Conservation (phyloP, 1,140 invertebrate species). For the Musca vetustissima region DNA sequence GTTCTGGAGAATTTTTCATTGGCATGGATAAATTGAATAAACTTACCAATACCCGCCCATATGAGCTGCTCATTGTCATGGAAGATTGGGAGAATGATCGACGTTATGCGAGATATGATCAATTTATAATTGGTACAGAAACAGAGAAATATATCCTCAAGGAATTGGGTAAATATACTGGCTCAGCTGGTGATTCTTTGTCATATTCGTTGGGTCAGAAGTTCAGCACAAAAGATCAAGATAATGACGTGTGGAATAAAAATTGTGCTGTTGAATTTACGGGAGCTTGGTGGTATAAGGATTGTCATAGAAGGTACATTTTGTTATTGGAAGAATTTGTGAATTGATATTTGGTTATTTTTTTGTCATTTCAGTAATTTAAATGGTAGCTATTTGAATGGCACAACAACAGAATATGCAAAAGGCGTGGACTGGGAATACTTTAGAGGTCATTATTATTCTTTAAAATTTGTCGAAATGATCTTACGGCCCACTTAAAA, state of each 20-base stretch:
- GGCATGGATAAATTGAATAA: constrained; percentile 61
- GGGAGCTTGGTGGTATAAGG: constrained; percentile 69
- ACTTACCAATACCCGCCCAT: constrained; percentile 62
- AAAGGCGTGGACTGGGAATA: too few relatives aligned
- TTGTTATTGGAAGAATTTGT: constrained; percentile 35
- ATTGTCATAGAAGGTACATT: constrained; percentile 47
- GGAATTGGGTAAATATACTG: constrained; percentile 64
- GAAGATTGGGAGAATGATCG: constrained; percentile 60
- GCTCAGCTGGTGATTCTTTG: constrained; percentile 69
- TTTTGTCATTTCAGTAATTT: too few relatives aligned
- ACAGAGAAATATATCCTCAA: too few relatives aligned
- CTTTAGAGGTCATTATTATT: too few relatives aligned
- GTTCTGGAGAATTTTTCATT: constrained; percentile 64
- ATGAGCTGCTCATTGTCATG: constrained; percentile 66
- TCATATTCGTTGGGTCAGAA: constrained; percentile 66
- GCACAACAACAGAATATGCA: too few relatives aligned
- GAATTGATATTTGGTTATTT: too few relatives aligned
- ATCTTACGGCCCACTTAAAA: too few relatives aligned
- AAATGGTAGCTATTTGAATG: too few relatives aligned
- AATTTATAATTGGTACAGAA: too few relatives aligned
- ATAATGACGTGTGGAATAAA: constrained; percentile 69
- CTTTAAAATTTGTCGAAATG: too few relatives aligned
- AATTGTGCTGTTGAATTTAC: constrained; percentile 68
- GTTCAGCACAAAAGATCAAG: constrained; percentile 70
- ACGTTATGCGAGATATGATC: constrained; percentile 64